Conservation (phyloP, 2,888 invertebrate genomes). For the Schrankia costaestrigalis region DNA sequence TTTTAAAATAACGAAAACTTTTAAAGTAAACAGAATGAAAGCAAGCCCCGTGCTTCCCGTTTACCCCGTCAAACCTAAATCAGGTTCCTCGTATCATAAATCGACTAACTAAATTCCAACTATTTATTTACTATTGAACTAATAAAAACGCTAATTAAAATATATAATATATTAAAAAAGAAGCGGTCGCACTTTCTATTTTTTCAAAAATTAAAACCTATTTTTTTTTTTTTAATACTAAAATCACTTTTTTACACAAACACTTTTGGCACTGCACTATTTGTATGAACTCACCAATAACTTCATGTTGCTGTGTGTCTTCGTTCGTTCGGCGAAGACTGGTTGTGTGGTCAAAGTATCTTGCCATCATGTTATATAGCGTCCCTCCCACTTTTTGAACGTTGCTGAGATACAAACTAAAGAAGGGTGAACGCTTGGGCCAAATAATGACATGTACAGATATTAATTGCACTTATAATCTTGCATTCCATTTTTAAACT, state of each 20-base stretch:
- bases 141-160: neutral
- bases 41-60: no score
- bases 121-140: no score
- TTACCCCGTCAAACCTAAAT: no score
- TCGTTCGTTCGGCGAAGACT: slow-evolving; percentile 73
- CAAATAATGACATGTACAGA: slow-evolving; percentile 62
- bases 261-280: slow-evolving; percentile 39
- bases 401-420: slow-evolving; percentile 33
- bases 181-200: slow-evolving; percentile 24
- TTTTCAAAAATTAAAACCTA: slow-evolving; percentile 17
- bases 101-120: no score
- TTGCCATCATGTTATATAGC: slow-evolving; percentile 61
- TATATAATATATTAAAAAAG: slow-evolving; percentile 1
- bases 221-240: slow-evolving; percentile 13
- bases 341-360: slow-evolving; percentile 61
- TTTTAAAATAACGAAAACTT: no score
- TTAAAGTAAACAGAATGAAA: no score
- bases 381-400: slow-evolving; percentile 66
- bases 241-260: slow-evolving; percentile 34
- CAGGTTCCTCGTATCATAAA: no score
- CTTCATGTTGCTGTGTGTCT: slow-evolving; percentile 77
- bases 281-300: slow-evolving; percentile 65
- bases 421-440: slow-evolving; percentile 47
- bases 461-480: slow-evolving; percentile 50
- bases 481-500: slow-evolving; percentile 27